phyloP scores from a whole-genome alignment of 2,113 vertebrate genomes.

The Alouatta palliata region DNA sequence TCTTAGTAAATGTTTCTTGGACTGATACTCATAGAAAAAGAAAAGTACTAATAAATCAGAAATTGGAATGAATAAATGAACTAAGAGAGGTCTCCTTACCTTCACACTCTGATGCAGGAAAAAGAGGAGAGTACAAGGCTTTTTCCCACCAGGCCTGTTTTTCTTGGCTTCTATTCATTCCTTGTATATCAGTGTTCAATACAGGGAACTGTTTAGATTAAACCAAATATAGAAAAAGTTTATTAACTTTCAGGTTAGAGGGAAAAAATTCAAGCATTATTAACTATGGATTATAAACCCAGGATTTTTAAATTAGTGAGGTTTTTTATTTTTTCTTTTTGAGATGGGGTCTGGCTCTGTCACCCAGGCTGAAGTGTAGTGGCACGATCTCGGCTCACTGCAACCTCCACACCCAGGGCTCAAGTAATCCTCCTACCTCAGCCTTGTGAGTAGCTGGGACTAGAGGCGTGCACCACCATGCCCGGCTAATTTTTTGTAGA shows the following conservation, averaged over 20 bases:
- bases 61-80: neutral
- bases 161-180: conserved; percentile 89
- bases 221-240: conserved; percentile 54
- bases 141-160: conserved; percentile 98
- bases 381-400: neutral
- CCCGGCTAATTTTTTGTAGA: neutral
- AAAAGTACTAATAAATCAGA: neutral
- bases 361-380: neutral
- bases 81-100: conserved; percentile 83
- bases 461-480: neutral
- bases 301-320: neutral
- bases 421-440: neutral
- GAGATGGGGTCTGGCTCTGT: neutral
- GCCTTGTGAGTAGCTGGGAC: neutral
- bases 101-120: conserved; percentile 94
- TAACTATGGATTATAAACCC: neutral
- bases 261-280: neutral
- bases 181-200: conserved; percentile 89
- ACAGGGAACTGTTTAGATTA: conserved; percentile 88
- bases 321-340: neutral
- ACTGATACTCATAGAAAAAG: neutral
- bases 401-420: neutral
- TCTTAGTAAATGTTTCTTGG: neutral
- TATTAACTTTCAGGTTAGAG: neutral
- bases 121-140: conserved; percentile 93